Percentiles rank a stretch among this genome's conserved stretches.
Conservation (phyloP, 2,888 invertebrate genomes). For the Marronus borbonicus region DNA sequence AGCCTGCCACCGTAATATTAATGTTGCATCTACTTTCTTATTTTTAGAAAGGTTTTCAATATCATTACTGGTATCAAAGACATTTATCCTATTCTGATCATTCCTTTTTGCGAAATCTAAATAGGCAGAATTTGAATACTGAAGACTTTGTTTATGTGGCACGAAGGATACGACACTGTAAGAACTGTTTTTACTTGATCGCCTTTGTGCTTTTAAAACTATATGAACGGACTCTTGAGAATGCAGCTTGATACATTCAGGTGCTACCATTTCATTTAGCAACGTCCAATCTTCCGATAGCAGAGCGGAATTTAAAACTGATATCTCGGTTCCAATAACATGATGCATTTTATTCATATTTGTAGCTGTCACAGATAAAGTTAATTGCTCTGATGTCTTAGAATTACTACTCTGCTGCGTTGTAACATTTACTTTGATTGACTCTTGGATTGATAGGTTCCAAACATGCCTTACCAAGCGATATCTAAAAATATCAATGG, state of each 20-base stretch:
- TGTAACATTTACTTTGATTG: conserved; percentile 73
- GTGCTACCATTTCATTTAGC: conserved; percentile 62
- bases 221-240: conserved; percentile 73
- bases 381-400: conserved; percentile 73
- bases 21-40: conserved; percentile 62
- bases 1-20: conserved; percentile 68
- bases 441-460: conserved; percentile 77
- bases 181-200: conserved; percentile 49
- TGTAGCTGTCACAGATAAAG: conserved; percentile 79
- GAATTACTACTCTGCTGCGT: conserved; percentile 70
- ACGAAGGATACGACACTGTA: conserved; percentile 68
- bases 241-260: conserved; percentile 68
- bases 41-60: conserved; percentile 2
- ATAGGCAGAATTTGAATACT: conserved; percentile 66
- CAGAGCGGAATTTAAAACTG: conserved; percentile 75
- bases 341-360: conserved; percentile 80
- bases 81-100: conserved; percentile 64
- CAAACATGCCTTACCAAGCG: conserved; percentile 78
- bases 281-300: conserved; percentile 78
- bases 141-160: conserved; percentile 58
- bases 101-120: conserved; percentile 71
- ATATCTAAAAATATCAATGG: conserved; percentile 68
- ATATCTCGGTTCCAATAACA: conserved; percentile 73
- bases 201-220: conserved; percentile 71
- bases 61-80: conserved; percentile 60